Evolutionary conservation across 2,113 vertebrate species (phyloP).

Genomic region (Ophiodon elongatus): DNA sequence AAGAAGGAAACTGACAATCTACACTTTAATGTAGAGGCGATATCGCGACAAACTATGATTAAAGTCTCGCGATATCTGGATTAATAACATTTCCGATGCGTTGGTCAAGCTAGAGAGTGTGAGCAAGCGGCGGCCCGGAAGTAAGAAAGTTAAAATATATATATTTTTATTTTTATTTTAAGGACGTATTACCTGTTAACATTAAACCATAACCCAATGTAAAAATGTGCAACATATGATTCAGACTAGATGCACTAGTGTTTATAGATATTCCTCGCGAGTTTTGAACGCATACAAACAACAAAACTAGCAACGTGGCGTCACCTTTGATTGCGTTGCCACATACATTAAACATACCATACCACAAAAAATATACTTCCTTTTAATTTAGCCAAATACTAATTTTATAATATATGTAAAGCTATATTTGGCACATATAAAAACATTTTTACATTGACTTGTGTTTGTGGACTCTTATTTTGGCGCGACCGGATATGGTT

Average conservation of each 20-base stretch:
- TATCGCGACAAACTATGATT: conserved; percentile 28
- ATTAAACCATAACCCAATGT: rapidly evolving
- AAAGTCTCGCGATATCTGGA: conserved; percentile 40
- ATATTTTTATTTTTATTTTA: not conserved
- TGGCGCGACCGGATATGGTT: conserved; percentile 36
- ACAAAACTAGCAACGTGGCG: not conserved
- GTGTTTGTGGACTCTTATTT: conserved; percentile 49
- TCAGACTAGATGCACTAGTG: not conserved
- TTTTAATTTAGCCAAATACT: too few species aligned
- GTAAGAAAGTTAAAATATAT: rapidly evolving
- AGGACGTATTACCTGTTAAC: not conserved
- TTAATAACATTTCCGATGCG: not conserved
- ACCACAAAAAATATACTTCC: not conserved
- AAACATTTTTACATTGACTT: not conserved
- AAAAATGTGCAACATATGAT: not conserved
- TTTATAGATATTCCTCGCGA: not conserved
- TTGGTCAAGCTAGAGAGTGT: not conserved
- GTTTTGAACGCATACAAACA: not conserved
- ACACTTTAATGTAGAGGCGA: not conserved
- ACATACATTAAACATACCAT: not conserved
- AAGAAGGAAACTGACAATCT: not conserved
- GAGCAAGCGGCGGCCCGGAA: not conserved
- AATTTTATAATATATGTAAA: not conserved
- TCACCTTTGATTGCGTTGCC: too few species aligned
- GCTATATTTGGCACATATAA: not conserved